Evolutionary conservation across 2,113 vertebrate genomes (phyloP).

Genomic region (Trogon surrucura): DNA sequence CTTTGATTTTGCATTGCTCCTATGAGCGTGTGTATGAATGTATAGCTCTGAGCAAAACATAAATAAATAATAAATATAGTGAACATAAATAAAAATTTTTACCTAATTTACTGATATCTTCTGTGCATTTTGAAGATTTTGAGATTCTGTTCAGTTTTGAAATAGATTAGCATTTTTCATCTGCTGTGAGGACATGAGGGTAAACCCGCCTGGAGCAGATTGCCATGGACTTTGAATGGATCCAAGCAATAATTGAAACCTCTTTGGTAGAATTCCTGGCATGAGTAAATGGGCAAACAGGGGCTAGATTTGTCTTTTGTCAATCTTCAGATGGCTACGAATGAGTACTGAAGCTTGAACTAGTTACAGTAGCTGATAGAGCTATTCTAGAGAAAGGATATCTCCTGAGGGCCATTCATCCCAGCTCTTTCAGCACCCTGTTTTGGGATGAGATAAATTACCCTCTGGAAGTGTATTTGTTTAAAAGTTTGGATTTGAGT

Average conservation of each 20-base stretch:
- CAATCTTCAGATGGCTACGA: neutral
- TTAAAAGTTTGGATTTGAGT: neutral
- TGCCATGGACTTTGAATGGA: neutral
- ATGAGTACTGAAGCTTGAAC: neutral
- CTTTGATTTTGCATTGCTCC: neutral
- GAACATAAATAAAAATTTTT: neutral
- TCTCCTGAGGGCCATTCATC: neutral
- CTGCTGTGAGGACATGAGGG: neutral
- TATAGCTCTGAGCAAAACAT: neutral
- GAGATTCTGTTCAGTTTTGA: neutral
- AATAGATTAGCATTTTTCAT: neutral
- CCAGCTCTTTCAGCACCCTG: neutral
- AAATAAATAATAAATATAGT: neutral
- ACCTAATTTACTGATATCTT: neutral
- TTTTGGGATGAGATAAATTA: neutral
- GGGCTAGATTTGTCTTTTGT: neutral
- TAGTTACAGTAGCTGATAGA: neutral
- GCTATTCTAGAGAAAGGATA: neutral
- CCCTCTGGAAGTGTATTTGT: neutral
- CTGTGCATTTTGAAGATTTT: neutral
- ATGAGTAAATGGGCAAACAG: neutral
- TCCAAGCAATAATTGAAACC: neutral
- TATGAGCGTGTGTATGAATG: neutral
- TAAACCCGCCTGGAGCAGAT: neutral
- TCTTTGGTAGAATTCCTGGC: neutral